These are phyloP conservation scores for Manis javanica DNA, from an alignment of 2,797 vertebrate genomes.

Conservation along the genomic window DNA sequence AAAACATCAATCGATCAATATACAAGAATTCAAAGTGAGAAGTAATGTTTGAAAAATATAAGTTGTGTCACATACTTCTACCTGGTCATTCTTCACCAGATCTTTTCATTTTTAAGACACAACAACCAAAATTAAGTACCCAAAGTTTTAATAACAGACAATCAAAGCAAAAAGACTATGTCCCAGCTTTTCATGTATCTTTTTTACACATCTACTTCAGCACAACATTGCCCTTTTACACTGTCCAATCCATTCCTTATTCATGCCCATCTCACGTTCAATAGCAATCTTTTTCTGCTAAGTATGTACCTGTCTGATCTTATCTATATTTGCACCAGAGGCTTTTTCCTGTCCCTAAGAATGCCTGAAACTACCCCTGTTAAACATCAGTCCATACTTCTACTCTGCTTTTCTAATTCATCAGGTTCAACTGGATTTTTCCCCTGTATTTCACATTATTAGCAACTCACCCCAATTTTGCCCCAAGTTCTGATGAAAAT, in stretches of 20 bases:
- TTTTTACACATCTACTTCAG: background rate
- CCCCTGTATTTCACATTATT: background rate
- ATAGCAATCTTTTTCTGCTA: background rate
- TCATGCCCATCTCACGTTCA: background rate
- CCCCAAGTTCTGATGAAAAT: background rate
- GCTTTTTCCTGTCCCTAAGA: background rate
- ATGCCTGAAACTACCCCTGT: background rate
- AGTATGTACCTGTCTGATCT: background rate
- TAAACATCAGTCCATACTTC: background rate
- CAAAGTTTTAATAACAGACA: constrained; percentile 23
- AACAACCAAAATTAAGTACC: background rate
- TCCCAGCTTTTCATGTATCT: background rate
- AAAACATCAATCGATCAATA: background rate
- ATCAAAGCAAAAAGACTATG: constrained; percentile 15
- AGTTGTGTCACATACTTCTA: background rate
- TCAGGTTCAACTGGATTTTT: background rate
- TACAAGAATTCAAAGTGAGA: background rate
- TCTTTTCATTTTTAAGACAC: constrained; percentile 33
- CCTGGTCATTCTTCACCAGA: background rate
- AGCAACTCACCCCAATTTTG: background rate
- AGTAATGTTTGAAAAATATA: background rate
- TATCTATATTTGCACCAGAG: background rate
- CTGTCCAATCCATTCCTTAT: background rate
- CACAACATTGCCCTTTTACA: background rate
- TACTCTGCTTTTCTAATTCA: background rate